Evolutionary conservation across 2,797 vertebrate genomes (phyloP).

Genomic region (Zalophus californianus): DNA sequence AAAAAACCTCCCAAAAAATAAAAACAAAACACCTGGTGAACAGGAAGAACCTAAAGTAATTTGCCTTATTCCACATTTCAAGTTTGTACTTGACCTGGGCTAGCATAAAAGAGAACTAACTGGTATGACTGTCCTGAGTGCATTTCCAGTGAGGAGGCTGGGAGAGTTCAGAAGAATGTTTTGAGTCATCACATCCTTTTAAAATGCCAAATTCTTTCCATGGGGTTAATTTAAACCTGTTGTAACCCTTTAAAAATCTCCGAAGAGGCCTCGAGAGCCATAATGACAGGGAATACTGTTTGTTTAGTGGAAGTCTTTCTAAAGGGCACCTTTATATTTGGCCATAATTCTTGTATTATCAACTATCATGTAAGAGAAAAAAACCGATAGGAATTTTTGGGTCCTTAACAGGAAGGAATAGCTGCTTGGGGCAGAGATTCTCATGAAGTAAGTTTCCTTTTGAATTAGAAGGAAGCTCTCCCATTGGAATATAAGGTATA

Average conservation of each 20-base stretch:
- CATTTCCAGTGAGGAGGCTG: slow-evolving; percentile 57
- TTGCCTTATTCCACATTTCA: slow-evolving; percentile 5
- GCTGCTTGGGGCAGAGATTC: slow-evolving; percentile 14
- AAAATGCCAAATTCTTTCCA: slow-evolving; percentile 72
- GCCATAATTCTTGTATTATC: background rate
- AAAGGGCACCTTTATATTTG: slow-evolving; percentile 66
- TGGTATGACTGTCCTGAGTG: background rate
- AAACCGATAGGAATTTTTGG: slow-evolving; percentile 25
- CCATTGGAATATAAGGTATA: background rate
- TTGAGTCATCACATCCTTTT: slow-evolving; percentile 74
- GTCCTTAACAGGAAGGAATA: slow-evolving; percentile 52
- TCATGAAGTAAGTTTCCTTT: slow-evolving; percentile 43
- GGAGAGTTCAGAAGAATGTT: slow-evolving; percentile 69
- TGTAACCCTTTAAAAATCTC: slow-evolving; percentile 66
- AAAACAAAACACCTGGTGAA: slow-evolving; percentile 9
- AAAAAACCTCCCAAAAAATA: background rate
- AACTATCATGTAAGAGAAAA: slow-evolving; percentile 48
- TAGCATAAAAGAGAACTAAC: slow-evolving; percentile 37
- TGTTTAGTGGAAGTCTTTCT: slow-evolving; percentile 34
- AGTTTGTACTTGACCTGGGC: slow-evolving; percentile 54
- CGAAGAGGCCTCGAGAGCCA: slow-evolving; percentile 36
- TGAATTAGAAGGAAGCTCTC: background rate
- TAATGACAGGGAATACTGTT: slow-evolving; percentile 14
- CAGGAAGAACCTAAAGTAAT: background rate
- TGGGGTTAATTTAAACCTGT: slow-evolving; percentile 69